Conservation (phyloP, 2,113 vertebrate genomes). For the Gobius niger region DNA sequence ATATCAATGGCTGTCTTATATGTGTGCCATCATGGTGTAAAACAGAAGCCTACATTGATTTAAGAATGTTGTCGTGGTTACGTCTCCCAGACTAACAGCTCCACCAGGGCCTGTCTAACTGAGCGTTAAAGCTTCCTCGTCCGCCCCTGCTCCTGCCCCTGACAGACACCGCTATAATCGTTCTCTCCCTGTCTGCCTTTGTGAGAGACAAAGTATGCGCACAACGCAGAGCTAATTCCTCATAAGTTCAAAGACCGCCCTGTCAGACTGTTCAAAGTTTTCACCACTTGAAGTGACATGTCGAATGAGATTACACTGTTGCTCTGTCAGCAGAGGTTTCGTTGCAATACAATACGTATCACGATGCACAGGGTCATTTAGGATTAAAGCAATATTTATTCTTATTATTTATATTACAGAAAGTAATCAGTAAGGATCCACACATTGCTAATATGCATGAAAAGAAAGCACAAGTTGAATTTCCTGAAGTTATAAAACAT, state of each 20-base stretch:
- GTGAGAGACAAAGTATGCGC: slow-evolving; percentile 7
- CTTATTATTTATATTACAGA: too few relatives aligned
- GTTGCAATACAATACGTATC: too few relatives aligned
- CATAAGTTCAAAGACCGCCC: slow-evolving; percentile 44
- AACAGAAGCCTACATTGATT: slow-evolving; percentile 40
- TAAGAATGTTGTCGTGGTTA: slow-evolving; percentile 36
- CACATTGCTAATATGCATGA: too few relatives aligned
- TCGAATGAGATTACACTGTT: neutral
- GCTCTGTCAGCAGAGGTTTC: too few relatives aligned
- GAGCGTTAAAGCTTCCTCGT: slow-evolving; percentile 62
- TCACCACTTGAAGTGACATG: slow-evolving; percentile 28
- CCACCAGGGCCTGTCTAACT: slow-evolving; percentile 59
- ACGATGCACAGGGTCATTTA: too few relatives aligned
- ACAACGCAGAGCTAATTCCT: slow-evolving; percentile 28
- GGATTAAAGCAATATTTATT: too few relatives aligned
- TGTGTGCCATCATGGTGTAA: slow-evolving; percentile 1
- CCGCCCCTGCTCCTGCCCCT: slow-evolving; percentile 51
- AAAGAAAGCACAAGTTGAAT: too few relatives aligned
- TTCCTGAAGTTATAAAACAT: too few relatives aligned
- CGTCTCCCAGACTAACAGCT: slow-evolving; percentile 53
- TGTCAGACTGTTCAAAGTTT: slow-evolving; percentile 45
- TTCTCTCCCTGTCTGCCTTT: slow-evolving; percentile 30
- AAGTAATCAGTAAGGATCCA: too few relatives aligned
- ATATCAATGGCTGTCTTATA: neutral
- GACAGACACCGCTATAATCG: slow-evolving; percentile 51